Percentiles rank a stretch among this genome's conserved stretches.
These are phyloP conservation scores for Drosophila arawakana DNA, from an alignment of 1,140 invertebrate genomes.

Conservation along the genomic window DNA sequence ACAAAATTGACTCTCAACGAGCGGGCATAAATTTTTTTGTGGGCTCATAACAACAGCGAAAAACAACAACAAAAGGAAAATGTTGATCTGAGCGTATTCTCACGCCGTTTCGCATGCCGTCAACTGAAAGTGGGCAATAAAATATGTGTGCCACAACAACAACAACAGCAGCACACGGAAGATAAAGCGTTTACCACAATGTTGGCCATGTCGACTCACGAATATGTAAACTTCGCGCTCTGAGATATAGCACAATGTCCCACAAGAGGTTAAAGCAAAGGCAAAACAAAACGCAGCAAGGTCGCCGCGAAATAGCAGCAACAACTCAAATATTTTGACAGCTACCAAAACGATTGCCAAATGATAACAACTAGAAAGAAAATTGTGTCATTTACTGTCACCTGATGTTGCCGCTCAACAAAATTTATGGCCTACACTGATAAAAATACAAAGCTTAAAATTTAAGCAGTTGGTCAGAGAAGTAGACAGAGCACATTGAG, in stretches of 20 bases:
- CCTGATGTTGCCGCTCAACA: constrained; percentile 40
- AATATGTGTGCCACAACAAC: constrained; percentile 19
- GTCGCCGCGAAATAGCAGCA: constrained; percentile 36
- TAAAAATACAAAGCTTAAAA: too few species aligned
- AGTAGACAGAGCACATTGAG: too few species aligned
- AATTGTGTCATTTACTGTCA: constrained; percentile 65
- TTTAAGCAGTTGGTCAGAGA: too few species aligned
- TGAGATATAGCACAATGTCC: constrained; percentile 17
- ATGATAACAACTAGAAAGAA: constrained; percentile 48
- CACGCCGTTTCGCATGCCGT: constrained; percentile 43
- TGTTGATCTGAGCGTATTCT: constrained; percentile 59
- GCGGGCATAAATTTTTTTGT: constrained; percentile 53
- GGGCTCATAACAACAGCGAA: constrained; percentile 33
- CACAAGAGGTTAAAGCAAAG: not conserved
- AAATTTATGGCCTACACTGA: constrained; percentile 53
- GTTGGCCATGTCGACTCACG: constrained; percentile 18
- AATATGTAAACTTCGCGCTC: constrained; percentile 6
- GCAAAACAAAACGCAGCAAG: constrained; percentile 28
- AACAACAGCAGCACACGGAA: constrained; percentile 31
- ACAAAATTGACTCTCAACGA: constrained; percentile 48
- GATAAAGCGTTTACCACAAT: constrained; percentile 36
- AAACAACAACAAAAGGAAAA: not conserved
- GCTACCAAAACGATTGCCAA: constrained; percentile 59
- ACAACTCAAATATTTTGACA: constrained; percentile 57
- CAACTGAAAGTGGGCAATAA: constrained; percentile 47